Evolutionary conservation across 2,797 vertebrate species (phyloP), one percentile per base, ranked within the genome.

Genomic region (Silurus lanzhouensis): DNA sequence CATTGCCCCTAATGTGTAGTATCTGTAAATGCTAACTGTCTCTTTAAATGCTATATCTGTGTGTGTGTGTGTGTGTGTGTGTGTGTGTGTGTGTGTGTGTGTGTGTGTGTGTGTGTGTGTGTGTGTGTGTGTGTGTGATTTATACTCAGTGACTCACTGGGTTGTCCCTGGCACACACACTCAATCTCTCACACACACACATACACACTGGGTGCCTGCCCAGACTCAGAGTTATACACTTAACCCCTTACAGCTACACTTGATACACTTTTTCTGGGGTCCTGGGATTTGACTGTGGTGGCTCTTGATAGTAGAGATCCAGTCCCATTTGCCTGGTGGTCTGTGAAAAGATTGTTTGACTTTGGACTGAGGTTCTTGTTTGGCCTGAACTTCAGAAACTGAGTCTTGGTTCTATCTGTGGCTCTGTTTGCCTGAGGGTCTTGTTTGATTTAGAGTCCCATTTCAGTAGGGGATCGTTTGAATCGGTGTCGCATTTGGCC

Each of bases 101-200:
- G 71, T 74, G 20, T 71, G 68, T 63, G 66, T 66, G 55, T 78
- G 52, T 86, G 31, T 86, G 82, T 82, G 63, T 91, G 93, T 74
- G 20, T 71, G 68, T 63, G 66, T 66, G 55, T 78, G 52, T 86
- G 31, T 86, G 82, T 82, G 63, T 91, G 93, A 94, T 91, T 94
- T 95, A 92, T 92, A 92, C 91, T 92, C 91, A 74, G 88, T 95
- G 94, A 95, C 93, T 95, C 94, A 95, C 94, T 95, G 94, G 94
- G 94, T 93, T 94, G 95, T 95, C 94, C 93, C 95, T 95, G 94
- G 94, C 94, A 94, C 52, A 75, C 91, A 86, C 86, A 89, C 48
- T 52, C 48, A 52, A 52, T 52, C 48, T 52, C 48, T 25, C 63
- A 89, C 91, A 87, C 87, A 89, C 89, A 87, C 91, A 86, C 87